Evolutionary conservation across 2,888 invertebrate genomes (phyloP).

Genomic region (Apoda limacodes): DNA sequence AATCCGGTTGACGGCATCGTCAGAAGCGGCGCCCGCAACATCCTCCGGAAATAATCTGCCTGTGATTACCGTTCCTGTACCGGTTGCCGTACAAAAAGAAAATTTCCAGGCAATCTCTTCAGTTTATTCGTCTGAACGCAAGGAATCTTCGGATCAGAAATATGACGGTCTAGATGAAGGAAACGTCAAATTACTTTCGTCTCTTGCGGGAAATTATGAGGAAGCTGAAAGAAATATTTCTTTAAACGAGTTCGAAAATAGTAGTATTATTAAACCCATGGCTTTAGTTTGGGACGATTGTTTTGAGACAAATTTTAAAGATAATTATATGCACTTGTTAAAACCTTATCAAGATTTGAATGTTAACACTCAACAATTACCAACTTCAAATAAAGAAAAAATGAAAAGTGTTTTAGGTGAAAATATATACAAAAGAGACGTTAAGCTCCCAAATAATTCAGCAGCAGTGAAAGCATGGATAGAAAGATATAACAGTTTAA

Average conservation of each 20-base stretch:
- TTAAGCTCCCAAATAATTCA: conserved; percentile 28
- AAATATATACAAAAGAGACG: conserved; percentile 43
- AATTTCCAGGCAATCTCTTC: conserved; percentile 54
- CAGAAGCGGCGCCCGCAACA: conserved; percentile 44
- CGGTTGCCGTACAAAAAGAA: conserved; percentile 31
- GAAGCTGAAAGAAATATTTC: conserved; percentile 13
- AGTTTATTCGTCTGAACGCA: conserved; percentile 36
- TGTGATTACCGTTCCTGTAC: conserved; percentile 30
- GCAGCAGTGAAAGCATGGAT: conserved; percentile 39
- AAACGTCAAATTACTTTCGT: conserved; percentile 32
- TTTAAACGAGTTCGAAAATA: conserved; percentile 12
- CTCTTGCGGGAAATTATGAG: conserved; percentile 23
- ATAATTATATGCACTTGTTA: conserved; percentile 21
- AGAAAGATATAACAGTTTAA: conserved; percentile 40
- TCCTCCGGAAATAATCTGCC: conserved; percentile 59
- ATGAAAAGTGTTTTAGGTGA: conserved; percentile 23
- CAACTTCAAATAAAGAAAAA: conserved; percentile 20
- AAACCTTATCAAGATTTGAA: conserved; percentile 31
- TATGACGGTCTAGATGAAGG: conserved; percentile 27
- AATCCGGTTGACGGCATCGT: conserved; percentile 45
- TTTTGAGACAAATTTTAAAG: conserved; percentile 36
- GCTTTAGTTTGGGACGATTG: conserved; percentile 52
- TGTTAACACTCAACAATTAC: conserved; percentile 28
- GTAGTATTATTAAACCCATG: conserved; percentile 25
- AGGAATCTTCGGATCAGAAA: conserved; percentile 33